phyloP scores from a whole-genome alignment of 2,888 invertebrate species.

The Cheilosia pagana region DNA sequence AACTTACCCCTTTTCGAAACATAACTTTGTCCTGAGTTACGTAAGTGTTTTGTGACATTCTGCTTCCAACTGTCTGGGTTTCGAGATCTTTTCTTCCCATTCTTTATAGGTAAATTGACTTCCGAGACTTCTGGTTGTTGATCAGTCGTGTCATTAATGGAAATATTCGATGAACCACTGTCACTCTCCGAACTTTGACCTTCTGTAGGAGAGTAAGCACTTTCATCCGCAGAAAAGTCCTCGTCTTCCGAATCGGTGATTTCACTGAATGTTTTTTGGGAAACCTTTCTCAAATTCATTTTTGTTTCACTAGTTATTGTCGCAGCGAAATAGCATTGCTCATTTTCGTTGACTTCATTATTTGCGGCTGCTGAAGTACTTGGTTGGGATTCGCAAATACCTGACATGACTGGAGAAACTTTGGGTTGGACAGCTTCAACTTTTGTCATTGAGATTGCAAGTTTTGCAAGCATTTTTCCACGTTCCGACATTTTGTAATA shows the following conservation, averaged over 20 bases:
- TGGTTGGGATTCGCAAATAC: no score
- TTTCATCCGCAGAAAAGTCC: slow-evolving; percentile 7
- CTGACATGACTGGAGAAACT: slow-evolving; percentile 3
- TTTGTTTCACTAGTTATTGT: no score
- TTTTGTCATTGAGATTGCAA: slow-evolving; percentile 8
- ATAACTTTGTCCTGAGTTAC: slow-evolving; percentile 9
- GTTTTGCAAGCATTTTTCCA: slow-evolving; percentile 23
- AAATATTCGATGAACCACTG: slow-evolving; percentile 12
- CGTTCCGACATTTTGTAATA: slow-evolving; percentile 22
- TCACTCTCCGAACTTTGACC: slow-evolving; percentile 9
- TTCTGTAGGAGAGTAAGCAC: slow-evolving; percentile 16
- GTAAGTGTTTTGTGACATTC: slow-evolving; percentile 25
- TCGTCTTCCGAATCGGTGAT: slow-evolving; percentile 3
- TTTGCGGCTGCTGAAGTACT: no score
- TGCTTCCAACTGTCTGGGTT: slow-evolving; percentile 22
- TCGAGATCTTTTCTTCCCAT: slow-evolving; percentile 23
- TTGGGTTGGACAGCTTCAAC: slow-evolving; percentile 20
- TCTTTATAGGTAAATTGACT: slow-evolving; percentile 21
- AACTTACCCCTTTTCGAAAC: slow-evolving; percentile 1
- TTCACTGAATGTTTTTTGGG: no score
- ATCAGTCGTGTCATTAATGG: slow-evolving; percentile 22
- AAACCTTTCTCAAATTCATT: no score
- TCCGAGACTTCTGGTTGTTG: slow-evolving; percentile 22
- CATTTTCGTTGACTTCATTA: no score
- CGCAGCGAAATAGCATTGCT: no score